Conservation (phyloP, 2,113 vertebrate species). For the Microcebus lehilahytsara region DNA sequence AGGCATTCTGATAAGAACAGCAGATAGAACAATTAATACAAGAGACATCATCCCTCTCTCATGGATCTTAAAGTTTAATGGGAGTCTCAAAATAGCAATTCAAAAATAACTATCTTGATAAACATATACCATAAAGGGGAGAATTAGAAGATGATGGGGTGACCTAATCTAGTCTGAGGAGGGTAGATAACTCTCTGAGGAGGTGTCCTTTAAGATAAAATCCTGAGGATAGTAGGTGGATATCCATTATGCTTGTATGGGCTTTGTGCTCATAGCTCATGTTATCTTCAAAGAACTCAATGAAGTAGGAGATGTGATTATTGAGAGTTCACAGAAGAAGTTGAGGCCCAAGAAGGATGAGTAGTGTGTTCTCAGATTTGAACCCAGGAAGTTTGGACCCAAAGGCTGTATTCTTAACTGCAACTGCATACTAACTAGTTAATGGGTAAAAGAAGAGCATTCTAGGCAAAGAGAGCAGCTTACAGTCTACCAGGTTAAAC, state of each 20-base stretch:
- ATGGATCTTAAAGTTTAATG: not conserved
- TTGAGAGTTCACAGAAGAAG: not conserved
- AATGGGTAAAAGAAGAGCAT: not conserved
- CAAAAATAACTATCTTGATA: not conserved
- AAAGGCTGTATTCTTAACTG: not conserved
- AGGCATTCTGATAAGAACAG: not conserved
- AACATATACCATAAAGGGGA: not conserved
- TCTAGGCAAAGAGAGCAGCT: not conserved
- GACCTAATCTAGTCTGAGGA: not conserved
- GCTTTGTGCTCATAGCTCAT: not conserved
- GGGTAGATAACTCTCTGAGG: not conserved
- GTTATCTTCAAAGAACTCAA: not conserved
- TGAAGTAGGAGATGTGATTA: not conserved
- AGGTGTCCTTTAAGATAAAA: not conserved
- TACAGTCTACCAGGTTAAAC: not conserved
- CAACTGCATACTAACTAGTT: not conserved
- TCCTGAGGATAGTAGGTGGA: not conserved
- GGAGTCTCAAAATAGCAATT: not conserved
- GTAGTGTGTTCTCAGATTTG: not conserved
- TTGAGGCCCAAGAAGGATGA: not conserved
- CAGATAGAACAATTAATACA: not conserved
- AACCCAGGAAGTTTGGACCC: not conserved
- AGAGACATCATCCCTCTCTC: not conserved
- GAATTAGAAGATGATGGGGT: not conserved
- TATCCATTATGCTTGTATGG: not conserved